Evolutionary conservation across 2,797 vertebrate genomes (phyloP), one percentile per base, ranked within the genome.

Genomic region (Emys orbicularis): DNA sequence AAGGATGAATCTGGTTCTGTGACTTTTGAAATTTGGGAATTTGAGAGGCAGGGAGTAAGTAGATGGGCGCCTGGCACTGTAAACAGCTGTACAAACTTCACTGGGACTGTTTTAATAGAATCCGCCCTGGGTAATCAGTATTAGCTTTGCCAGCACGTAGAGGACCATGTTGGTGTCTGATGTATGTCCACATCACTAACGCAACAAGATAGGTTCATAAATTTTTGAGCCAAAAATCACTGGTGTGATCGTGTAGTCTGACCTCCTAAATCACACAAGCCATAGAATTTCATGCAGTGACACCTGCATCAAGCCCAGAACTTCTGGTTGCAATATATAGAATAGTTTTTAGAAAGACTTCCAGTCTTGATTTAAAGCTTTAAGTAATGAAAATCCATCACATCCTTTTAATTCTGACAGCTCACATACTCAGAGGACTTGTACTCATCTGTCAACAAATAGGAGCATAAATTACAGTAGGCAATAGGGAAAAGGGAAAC

Each of bases 401-500:
- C 29, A 47, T 47, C 11, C 7, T 3, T 57, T 65, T 50, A 65
- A 25, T 52, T 80, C 82, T 79, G 88, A 56, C 72, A 88, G 79
- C 37, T 90, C 74, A 29, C 23, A 61, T 0, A 0, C 25, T 88
- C 53, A 81, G 59, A 86, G 74, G 74, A 83, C 50, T 57, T 90
- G 61, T 57, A 47, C 44, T 49, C 83, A 44, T 86, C 68, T 85
- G 57, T 79, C 79, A 94, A 86, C 13, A 88, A 34, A n/a, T 7
- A 83, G 72, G 74, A 79, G 84, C 25, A 88, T 47, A 89, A 59
- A 68, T 59, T 81, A 65, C 68, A 76, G 47, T 61, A 77, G 83
- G 27, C 8, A 27, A 1, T 57, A 77, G 53, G 12, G 83, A 86
- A 44, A 87, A 72, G 47, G 34, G 31, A 72, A 87, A 59, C 31